phyloP scores from a whole-genome alignment of 1,140 invertebrate genomes.

The Bilobella aurantiaca region DNA sequence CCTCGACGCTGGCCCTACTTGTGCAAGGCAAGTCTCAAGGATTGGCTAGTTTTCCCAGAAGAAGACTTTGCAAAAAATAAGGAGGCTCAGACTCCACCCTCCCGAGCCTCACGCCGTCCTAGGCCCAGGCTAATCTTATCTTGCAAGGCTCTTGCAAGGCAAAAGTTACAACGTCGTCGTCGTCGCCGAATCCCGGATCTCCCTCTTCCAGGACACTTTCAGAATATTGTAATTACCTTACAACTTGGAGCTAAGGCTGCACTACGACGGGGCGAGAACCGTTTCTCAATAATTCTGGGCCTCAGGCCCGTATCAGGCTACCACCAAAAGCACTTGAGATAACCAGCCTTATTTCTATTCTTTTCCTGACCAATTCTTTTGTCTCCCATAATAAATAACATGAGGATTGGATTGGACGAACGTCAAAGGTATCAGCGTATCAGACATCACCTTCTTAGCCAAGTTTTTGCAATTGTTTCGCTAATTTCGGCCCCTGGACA shows the following conservation, averaged over 20 bases:
- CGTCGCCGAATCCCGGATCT: too few species aligned
- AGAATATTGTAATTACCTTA: too few species aligned
- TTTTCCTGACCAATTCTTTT: conserved; percentile 3
- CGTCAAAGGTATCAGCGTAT: too few species aligned
- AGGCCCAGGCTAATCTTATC: neutral
- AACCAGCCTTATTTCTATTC: neutral
- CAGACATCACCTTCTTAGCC: neutral
- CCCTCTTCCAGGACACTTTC: too few species aligned
- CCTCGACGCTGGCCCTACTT: neutral
- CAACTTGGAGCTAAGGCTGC: too few species aligned
- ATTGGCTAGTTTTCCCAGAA: conserved; percentile 8
- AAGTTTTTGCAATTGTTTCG: too few species aligned
- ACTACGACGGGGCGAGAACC: too few species aligned
- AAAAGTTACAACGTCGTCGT: neutral
- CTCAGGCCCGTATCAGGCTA: too few species aligned
- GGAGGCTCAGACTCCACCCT: neutral
- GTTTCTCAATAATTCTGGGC: too few species aligned
- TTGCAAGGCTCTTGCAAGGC: neutral
- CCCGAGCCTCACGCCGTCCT: too few species aligned
- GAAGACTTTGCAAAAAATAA: conserved; percentile 8
- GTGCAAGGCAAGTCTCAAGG: neutral
- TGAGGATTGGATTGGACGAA: too few species aligned
- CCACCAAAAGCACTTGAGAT: conserved; percentile 8
- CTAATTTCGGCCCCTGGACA: too few species aligned
- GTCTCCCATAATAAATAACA: neutral